Evolutionary conservation across 2,113 vertebrate genomes (phyloP).

Genomic region (Xerus inauris): DNA sequence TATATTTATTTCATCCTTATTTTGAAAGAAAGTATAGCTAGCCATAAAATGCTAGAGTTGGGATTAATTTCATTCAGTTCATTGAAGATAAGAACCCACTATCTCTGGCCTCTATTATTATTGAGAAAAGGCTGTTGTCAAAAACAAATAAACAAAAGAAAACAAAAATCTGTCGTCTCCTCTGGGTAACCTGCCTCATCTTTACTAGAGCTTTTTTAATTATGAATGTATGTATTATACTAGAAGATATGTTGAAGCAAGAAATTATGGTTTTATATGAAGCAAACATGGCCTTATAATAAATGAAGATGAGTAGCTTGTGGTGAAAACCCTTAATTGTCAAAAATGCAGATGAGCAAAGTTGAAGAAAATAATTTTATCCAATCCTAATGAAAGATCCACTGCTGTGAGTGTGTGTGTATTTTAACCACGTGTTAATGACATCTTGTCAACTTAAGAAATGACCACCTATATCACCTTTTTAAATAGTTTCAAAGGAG

Average conservation of each 20-base stretch:
- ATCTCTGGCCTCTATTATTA: background rate
- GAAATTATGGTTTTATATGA: background rate
- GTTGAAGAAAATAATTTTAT: background rate
- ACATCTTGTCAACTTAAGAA: no score
- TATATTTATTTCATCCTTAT: background rate
- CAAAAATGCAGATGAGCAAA: background rate
- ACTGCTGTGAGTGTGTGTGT: background rate
- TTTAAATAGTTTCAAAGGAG: no score
- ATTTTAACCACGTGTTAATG: no score
- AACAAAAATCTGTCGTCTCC: background rate
- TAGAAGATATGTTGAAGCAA: background rate
- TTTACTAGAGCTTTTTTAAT: background rate
- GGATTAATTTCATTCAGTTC: background rate
- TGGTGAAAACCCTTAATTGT: background rate
- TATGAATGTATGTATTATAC: constrained; percentile 11
- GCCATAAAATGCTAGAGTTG: background rate
- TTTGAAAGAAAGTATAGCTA: background rate
- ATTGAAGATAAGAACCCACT: background rate
- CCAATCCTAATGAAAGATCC: background rate
- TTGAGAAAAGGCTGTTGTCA: background rate
- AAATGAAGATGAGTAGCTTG: background rate
- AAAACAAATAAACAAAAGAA: background rate
- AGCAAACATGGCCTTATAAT: background rate
- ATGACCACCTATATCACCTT: no score
- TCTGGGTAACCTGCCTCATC: background rate